Conservation (phyloP, 2,888 invertebrate genomes). For the Notocelia uddmanniana region DNA sequence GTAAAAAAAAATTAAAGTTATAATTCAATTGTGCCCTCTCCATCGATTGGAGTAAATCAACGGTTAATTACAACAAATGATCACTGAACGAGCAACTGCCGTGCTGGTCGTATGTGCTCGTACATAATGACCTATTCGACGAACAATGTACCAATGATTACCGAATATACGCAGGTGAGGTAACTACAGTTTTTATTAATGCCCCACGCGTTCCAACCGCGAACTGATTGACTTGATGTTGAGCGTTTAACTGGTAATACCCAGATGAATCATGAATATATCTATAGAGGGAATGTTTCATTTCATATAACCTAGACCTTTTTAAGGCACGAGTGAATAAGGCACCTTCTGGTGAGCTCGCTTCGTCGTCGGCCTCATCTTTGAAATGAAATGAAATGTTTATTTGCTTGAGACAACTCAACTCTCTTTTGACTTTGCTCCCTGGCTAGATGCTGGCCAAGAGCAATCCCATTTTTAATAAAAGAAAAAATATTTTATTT, state of each 20-base stretch:
- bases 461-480: no score
- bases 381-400: no score
- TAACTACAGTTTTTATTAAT: constrained; percentile 12
- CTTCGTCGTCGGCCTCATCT: no score
- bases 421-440: no score
- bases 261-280: not conserved
- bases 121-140: constrained; percentile 15
- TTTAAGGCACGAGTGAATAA: no score
- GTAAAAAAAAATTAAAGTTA: not conserved
- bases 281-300: no score
- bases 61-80: constrained; percentile 80
- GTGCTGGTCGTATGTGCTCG: constrained; percentile 47
- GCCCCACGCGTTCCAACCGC: constrained; percentile 21
- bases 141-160: constrained; percentile 17
- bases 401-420: no score
- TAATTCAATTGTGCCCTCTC: not conserved
- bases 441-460: no score
- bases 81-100: constrained; percentile 65
- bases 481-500: no score
- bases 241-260: constrained; percentile 2
- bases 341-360: no score
- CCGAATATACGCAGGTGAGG: constrained; percentile 34
- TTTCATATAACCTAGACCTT: no score
- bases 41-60: constrained; percentile 50
- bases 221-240: constrained; percentile 18